Percentiles rank a stretch among this genome's conserved stretches.
Evolutionary conservation across 2,888 invertebrate species (phyloP).

Genomic region (Nemoura dubitans): DNA sequence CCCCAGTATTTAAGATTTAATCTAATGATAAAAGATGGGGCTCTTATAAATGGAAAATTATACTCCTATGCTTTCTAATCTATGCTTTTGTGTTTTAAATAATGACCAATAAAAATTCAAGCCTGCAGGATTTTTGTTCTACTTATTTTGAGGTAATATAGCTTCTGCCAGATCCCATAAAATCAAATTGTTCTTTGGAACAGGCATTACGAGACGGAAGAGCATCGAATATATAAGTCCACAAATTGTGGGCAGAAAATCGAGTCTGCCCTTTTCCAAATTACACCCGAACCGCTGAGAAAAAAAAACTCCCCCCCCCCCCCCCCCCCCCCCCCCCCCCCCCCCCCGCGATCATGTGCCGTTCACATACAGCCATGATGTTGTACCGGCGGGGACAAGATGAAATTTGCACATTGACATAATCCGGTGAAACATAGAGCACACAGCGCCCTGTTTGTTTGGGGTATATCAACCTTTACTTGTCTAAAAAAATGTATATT

Average conservation of each 20-base stretch:
- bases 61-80: not conserved
- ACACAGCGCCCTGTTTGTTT: not conserved
- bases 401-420: not conserved
- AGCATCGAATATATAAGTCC: not conserved
- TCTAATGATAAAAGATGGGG: too few relatives aligned
- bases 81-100: not conserved
- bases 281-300: not conserved
- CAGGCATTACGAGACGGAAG: not conserved
- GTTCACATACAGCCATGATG: too few relatives aligned
- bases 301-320: not conserved
- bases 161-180: not conserved
- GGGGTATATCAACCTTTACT: not conserved
- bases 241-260: not conserved
- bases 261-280: not conserved
- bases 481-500: not conserved
- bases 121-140: not conserved
- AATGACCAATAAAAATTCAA: not conserved
- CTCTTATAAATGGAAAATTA: not conserved
- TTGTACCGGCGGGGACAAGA: not conserved
- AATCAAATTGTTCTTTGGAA: conserved; percentile 7
- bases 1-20: too few relatives aligned
- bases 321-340: not conserved
- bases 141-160: not conserved
- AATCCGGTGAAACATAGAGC: not conserved
- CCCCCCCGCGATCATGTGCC: not conserved